Evolutionary conservation across 1,140 invertebrate species (phyloP), one percentile per base, ranked within the genome.

Genomic region (Phymastichus coffea): DNA sequence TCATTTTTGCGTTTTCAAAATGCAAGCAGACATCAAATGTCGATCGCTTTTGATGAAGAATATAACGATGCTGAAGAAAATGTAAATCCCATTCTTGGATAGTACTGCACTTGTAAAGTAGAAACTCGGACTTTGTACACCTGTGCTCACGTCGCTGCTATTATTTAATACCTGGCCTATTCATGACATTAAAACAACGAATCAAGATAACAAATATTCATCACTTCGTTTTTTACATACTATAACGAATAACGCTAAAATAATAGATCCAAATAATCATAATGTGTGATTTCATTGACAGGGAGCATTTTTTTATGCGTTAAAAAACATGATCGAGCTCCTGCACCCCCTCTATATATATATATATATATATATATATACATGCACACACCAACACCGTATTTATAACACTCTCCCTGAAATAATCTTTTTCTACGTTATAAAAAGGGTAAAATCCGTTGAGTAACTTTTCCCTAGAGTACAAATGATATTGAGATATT

Each of bases 131-230:
- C 59, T 28, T 10, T 61, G 12, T 44, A 52, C 15, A 49, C 52
- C 15, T 61, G 52, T 51, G 44, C 52, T 23, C 46, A 43, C 7
- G 23, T 59, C 12, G 17, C 57, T 15, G 38, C 46, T 23, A 38
- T 52, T 19, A 4, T 52, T 15, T 61, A 52, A 52, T 61, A 48
- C 38, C 26, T 61, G n/a, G 44, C 37, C 15, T 35, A 55, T 26
- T 51, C 59, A 55, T 4, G 59, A 49, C 52, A 61, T 19, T 20
- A 47, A 47, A 19, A 37, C n/a, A n/a, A n/a, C n/a, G n/a, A n/a
- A n/a, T n/a, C n/a, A n/a, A n/a, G 48, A 61, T 23, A 15, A 20
- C 6, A 4, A 43, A 4, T 43, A 43, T 22, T 19, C 41, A 20
- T 38, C 37, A 9, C 37, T 38, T n/a, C 7, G 37, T 4, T 3